A percentile compares a stretch with the other conserved stretches of the same genome.
These are phyloP conservation scores for Ceratina calcarata DNA, from an alignment of 1,140 invertebrate genomes.

Conservation along the genomic window DNA sequence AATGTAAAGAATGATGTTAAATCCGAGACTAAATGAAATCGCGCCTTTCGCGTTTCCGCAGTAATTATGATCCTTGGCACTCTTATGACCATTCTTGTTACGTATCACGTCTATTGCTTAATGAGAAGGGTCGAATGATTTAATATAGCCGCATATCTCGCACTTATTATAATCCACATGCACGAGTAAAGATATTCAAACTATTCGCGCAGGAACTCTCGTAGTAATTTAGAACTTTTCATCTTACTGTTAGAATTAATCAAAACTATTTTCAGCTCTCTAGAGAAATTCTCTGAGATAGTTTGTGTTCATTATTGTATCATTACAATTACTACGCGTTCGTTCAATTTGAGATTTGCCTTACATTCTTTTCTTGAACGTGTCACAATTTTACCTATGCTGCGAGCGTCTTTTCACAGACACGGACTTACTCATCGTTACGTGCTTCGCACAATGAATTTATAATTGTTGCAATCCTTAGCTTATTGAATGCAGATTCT, in stretches of 20 bases:
- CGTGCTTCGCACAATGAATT: neutral
- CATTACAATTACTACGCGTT: too few relatives aligned
- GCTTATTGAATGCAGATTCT: neutral
- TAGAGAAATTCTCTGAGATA: neutral
- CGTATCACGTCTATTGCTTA: neutral
- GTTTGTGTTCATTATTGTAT: neutral
- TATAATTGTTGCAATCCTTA: neutral
- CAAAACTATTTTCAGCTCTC: neutral
- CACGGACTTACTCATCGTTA: constrained; percentile 6
- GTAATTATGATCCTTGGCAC: neutral
- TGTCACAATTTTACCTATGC: neutral
- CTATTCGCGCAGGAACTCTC: neutral
- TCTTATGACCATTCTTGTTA: constrained; percentile 1
- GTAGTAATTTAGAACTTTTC: neutral
- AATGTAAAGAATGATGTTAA: neutral
- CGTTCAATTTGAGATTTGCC: too few relatives aligned
- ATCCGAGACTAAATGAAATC: neutral
- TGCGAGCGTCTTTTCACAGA: neutral
- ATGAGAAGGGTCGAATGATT: neutral
- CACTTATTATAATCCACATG: neutral
- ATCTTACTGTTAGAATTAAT: neutral
- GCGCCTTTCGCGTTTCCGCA: neutral
- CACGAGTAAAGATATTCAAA: neutral
- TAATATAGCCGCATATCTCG: neutral
- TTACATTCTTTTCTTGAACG: neutral